These are phyloP conservation scores for Edolisoma coerulescens DNA, from an alignment of 2,113 vertebrate species.

Conservation along the genomic window DNA sequence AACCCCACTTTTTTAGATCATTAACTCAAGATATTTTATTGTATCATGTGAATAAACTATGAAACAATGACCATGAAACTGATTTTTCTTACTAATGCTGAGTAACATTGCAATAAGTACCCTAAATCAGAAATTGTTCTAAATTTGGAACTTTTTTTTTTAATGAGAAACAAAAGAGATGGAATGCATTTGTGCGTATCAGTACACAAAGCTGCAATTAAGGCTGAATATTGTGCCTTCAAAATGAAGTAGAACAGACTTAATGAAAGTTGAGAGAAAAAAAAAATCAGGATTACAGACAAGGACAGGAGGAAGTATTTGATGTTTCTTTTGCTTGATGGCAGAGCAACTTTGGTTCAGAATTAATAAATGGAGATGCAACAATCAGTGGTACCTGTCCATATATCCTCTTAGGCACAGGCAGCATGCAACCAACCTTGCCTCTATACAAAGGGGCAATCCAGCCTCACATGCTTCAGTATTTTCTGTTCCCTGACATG, in stretches of 20 bases:
- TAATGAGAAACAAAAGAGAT: neutral
- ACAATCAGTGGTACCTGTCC: neutral
- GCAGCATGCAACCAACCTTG: neutral
- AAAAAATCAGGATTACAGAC: neutral
- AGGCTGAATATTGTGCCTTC: neutral
- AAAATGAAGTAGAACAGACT: neutral
- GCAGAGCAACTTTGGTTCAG: neutral
- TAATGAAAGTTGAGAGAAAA: neutral
- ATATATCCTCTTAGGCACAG: neutral
- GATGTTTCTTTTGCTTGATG: neutral
- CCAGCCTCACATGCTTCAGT: neutral
- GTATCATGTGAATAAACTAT: neutral
- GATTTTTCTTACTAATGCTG: neutral
- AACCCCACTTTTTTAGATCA: neutral
- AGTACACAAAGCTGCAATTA: neutral
- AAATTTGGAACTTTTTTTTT: neutral
- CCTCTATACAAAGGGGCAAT: neutral
- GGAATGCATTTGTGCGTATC: neutral
- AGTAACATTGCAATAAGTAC: neutral
- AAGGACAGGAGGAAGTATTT: neutral
- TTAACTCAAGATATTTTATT: neutral
- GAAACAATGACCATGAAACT: neutral
- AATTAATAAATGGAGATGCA: neutral
- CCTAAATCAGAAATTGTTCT: neutral
- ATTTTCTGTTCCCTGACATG: neutral